Conservation (phyloP, 1,140 invertebrate genomes). For the Aphelinus certus region DNA sequence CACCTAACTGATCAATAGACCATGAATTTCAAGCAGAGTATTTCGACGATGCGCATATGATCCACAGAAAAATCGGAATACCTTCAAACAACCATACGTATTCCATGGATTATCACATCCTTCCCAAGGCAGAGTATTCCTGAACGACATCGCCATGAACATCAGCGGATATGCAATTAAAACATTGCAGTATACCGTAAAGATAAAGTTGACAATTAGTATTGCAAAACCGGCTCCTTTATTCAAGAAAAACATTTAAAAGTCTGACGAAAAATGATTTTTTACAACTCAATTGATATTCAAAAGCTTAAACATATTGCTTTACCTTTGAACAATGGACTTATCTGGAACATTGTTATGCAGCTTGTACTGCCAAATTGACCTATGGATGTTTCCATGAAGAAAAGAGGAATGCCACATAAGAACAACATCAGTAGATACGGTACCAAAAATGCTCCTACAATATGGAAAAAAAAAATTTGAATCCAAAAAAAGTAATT, state of each 20-base stretch:
- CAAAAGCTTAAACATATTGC: no score
- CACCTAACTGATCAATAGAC: constrained; percentile 44
- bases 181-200: constrained; percentile 92
- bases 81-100: constrained; percentile 75
- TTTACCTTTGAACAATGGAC: constrained; percentile 89
- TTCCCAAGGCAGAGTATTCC: constrained; percentile 83
- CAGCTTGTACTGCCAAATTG: constrained; percentile 86
- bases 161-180: constrained; percentile 92
- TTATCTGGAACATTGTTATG: constrained; percentile 79
- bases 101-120: constrained; percentile 91
- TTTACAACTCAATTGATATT: no score
- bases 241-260: no score
- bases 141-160: constrained; percentile 80
- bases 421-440: constrained; percentile 80
- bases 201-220: constrained; percentile 88
- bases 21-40: no score
- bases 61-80: constrained; percentile 45
- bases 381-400: constrained; percentile 87
- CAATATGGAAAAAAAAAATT: neutral
- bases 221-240: constrained; percentile 85
- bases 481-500: no score
- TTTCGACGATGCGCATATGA: no score
- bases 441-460: constrained; percentile 81
- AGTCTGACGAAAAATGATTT: no score
- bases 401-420: constrained; percentile 88